A percentile compares a stretch with the other conserved stretches of the same genome.
phyloP scores from a whole-genome alignment of 2,797 vertebrate genomes.

The Podarcis siculus region DNA sequence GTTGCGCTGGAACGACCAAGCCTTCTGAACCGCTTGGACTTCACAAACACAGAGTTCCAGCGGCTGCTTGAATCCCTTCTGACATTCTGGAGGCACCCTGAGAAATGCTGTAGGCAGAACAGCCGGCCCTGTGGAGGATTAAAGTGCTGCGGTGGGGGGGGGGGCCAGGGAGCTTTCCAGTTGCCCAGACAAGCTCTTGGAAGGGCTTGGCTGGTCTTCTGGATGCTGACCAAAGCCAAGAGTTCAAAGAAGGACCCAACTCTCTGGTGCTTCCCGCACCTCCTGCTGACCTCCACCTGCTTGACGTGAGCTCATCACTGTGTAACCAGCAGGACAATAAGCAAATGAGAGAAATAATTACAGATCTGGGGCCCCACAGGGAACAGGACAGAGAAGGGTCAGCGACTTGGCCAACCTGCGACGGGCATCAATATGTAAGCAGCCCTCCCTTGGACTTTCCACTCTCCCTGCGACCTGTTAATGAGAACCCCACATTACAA shows the following conservation, averaged over 20 bases:
- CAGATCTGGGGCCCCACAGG: not conserved
- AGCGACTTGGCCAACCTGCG: not conserved
- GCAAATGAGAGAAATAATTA: not conserved
- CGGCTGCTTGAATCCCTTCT: too few relatives aligned
- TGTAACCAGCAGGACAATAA: not conserved
- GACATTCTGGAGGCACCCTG: too few relatives aligned
- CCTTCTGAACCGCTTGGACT: too few relatives aligned
- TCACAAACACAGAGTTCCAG: too few relatives aligned
- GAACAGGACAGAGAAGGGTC: not conserved
- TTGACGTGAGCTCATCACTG: not conserved
- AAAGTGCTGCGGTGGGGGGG: not conserved
- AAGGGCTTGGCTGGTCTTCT: not conserved
- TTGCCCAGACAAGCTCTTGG: not conserved
- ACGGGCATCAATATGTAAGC: not conserved
- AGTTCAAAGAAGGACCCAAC: not conserved
- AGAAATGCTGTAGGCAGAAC: not conserved
- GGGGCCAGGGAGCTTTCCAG: too few relatives aligned
- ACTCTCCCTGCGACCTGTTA: constrained; percentile 16
- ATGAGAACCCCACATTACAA: constrained; percentile 43
- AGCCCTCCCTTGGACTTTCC: not conserved
- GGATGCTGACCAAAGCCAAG: too few relatives aligned
- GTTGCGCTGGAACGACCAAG: too few relatives aligned
- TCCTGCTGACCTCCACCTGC: not conserved
- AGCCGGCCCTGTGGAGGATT: not conserved
- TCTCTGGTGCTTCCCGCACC: not conserved